phyloP scores from a whole-genome alignment of 2,888 invertebrate species.

The Hydraecia micacea region DNA sequence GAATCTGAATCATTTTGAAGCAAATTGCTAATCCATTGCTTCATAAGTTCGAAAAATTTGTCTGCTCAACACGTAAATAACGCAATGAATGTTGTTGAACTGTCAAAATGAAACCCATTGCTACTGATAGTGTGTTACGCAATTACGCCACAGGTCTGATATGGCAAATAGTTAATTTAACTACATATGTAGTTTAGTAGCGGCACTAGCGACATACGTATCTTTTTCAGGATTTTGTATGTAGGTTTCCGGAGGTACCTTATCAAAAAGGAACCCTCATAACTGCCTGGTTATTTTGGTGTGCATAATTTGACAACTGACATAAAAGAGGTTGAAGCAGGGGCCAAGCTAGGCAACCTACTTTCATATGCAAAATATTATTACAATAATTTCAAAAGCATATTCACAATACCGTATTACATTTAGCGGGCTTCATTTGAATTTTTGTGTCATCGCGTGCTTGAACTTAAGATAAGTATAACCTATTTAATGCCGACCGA shows the following conservation, averaged over 20 bases:
- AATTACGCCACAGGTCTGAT: too few relatives aligned
- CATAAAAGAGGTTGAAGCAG: not conserved
- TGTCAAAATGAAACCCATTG: too few relatives aligned
- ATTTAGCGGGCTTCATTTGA: not conserved
- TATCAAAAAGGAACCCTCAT: not conserved
- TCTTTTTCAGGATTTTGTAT: not conserved
- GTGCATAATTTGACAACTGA: not conserved
- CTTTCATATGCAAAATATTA: not conserved
- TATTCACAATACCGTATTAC: not conserved
- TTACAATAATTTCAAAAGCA: not conserved
- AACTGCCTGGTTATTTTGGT: not conserved
- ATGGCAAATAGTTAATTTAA: not conserved
- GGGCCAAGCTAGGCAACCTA: not conserved
- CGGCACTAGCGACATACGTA: not conserved
- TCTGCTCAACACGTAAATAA: too few relatives aligned
- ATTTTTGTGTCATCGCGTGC: not conserved
- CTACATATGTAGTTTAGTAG: not conserved
- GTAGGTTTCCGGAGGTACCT: not conserved
- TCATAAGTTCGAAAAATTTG: too few relatives aligned
- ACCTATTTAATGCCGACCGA: not conserved
- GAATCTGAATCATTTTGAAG: too few relatives aligned
- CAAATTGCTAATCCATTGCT: too few relatives aligned
- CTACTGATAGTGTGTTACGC: too few relatives aligned
- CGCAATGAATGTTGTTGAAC: too few relatives aligned
- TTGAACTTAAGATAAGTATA: not conserved